These are phyloP conservation scores for Metopolophium dirhodum DNA, from an alignment of 1,140 invertebrate species.

Conservation along the genomic window DNA sequence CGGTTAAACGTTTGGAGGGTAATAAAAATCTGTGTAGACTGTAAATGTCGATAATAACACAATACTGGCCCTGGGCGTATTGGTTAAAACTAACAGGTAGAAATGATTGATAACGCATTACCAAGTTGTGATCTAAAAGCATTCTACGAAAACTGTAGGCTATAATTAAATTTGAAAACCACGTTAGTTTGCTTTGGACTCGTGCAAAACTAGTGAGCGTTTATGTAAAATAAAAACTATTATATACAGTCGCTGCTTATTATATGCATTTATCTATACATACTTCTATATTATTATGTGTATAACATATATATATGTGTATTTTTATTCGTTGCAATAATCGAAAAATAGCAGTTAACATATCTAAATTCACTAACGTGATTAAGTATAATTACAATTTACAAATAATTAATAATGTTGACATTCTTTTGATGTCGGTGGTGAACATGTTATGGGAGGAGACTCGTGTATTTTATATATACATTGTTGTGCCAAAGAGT, in stretches of 20 bases:
- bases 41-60: conserved; percentile 47
- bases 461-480: neutral
- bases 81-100: conserved; percentile 33
- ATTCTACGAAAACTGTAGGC: conserved; percentile 11
- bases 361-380: neutral
- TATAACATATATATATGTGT: neutral
- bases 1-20: conserved; percentile 21
- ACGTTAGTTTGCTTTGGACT: neutral
- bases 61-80: neutral
- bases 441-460: neutral
- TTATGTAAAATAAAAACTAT: neutral
- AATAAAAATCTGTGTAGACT: conserved; percentile 30
- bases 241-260: too few relatives aligned
- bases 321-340: neutral
- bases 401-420: neutral
- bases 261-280: neutral
- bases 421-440: neutral
- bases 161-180: conserved; percentile 38
- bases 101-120: conserved; percentile 29
- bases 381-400: neutral
- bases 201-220: neutral
- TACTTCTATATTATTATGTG: neutral
- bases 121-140: neutral
- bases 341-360: conserved; percentile 3
- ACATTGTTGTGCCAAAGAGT: neutral